Conservation (phyloP, 2,797 vertebrate species). For the Phataginus tricuspis region DNA sequence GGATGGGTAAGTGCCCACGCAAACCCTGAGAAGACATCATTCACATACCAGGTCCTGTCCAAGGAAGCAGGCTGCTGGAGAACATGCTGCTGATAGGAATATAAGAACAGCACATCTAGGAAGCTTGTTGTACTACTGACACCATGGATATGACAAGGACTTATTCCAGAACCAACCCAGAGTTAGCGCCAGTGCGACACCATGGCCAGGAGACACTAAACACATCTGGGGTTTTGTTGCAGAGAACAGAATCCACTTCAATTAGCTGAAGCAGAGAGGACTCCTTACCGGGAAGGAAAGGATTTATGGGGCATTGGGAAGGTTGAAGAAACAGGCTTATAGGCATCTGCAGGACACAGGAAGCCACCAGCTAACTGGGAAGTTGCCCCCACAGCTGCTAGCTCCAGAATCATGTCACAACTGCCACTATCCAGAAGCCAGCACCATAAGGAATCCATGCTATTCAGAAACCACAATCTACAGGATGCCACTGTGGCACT, state of each 20-base stretch:
- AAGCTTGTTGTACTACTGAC: not conserved
- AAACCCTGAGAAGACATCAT: not conserved
- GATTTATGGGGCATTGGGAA: not conserved
- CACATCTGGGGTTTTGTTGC: not conserved
- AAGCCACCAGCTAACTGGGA: not conserved
- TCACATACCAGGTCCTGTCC: not conserved
- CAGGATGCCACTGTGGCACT: not conserved
- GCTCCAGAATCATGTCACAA: not conserved
- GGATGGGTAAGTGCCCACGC: too few species aligned
- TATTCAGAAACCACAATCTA: not conserved
- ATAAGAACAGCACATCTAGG: not conserved
- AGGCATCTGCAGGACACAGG: not conserved
- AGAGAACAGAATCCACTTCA: not conserved
- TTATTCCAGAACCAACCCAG: not conserved
- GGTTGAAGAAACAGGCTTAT: accelerated
- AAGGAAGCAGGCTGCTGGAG: not conserved
- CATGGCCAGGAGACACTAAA: not conserved
- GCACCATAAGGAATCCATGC: not conserved
- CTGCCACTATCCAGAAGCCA: not conserved
- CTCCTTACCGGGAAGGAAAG: not conserved
- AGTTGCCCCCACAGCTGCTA: not conserved
- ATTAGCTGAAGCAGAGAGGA: not conserved
- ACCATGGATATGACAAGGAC: not conserved
- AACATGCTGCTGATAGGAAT: accelerated
- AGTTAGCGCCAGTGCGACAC: not conserved